These are phyloP conservation scores for Creontiades dilutus DNA, from an alignment of 2,888 invertebrate genomes.

Conservation along the genomic window DNA sequence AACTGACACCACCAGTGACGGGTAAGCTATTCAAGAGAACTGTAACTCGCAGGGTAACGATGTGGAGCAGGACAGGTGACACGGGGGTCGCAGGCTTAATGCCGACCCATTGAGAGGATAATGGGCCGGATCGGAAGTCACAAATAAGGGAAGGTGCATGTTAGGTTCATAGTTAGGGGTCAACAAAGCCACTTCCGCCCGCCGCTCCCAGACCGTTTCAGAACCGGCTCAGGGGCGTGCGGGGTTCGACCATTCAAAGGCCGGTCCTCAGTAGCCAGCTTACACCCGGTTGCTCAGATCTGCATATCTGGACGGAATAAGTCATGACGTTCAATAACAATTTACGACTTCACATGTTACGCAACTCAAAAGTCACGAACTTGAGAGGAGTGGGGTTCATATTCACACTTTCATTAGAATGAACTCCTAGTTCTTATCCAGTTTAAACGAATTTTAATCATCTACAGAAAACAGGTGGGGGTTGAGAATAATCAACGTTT, in stretches of 20 bases:
- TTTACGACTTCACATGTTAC: too few species aligned
- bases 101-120: slow-evolving; percentile 54
- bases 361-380: too few species aligned
- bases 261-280: neutral
- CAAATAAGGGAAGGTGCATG: slow-evolving; percentile 56
- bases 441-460: too few species aligned
- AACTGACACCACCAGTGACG: slow-evolving; percentile 10
- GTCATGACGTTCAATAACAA: too few species aligned
- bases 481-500: too few species aligned
- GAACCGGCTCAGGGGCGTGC: neutral
- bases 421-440: too few species aligned
- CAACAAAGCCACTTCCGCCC: slow-evolving; percentile 60
- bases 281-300: too few species aligned
- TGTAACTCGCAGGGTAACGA: slow-evolving; percentile 45
- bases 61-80: slow-evolving; percentile 41
- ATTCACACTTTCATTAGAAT: too few species aligned
- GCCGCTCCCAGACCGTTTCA: slow-evolving; percentile 35
- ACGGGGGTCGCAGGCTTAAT: slow-evolving; percentile 53
- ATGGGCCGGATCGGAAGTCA: slow-evolving; percentile 66
- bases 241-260: neutral
- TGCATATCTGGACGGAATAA: too few species aligned
- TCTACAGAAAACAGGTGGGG: too few species aligned
- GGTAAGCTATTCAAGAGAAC: slow-evolving; percentile 15
- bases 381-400: too few species aligned
- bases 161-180: slow-evolving; percentile 53